Percentiles rank a stretch among this genome's conserved stretches.
These are phyloP conservation scores for Pterophyllum scalare DNA, from an alignment of 2,113 vertebrate species.

Conservation along the genomic window DNA sequence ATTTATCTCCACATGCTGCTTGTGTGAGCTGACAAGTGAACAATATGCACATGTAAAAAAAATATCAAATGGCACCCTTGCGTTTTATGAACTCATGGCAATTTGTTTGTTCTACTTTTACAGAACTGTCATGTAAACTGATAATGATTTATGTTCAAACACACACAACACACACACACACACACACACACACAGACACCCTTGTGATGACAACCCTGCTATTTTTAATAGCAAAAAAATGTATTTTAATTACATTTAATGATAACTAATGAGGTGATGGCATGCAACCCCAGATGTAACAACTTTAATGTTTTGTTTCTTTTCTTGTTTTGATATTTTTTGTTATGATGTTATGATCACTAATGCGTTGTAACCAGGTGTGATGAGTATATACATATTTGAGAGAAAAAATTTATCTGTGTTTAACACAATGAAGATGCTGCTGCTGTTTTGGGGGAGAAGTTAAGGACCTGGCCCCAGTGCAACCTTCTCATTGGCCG, in stretches of 20 bases:
- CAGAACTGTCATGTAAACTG: slow-evolving; percentile 71
- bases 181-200: slow-evolving; percentile 53
- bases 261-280: slow-evolving; percentile 83
- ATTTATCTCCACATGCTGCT: slow-evolving; percentile 82
- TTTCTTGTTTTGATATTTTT: slow-evolving; percentile 69
- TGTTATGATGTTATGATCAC: slow-evolving; percentile 82
- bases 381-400: slow-evolving; percentile 79
- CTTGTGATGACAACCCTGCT: slow-evolving; percentile 81
- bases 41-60: slow-evolving; percentile 85
- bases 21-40: slow-evolving; percentile 79
- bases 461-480: slow-evolving; percentile 54
- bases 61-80: slow-evolving; percentile 72
- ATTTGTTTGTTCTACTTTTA: slow-evolving; percentile 71
- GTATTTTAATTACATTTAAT: slow-evolving; percentile 85
- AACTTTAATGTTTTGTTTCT: slow-evolving; percentile 78
- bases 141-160: slow-evolving; percentile 68
- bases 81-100: slow-evolving; percentile 68
- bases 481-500: slow-evolving; percentile 45
- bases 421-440: slow-evolving; percentile 71
- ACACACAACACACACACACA: slow-evolving; percentile 36
- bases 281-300: slow-evolving; percentile 85
- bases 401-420: slow-evolving; percentile 58
- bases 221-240: slow-evolving; percentile 78
- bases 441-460: slow-evolving; percentile 71
- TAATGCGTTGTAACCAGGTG: slow-evolving; percentile 83